Evolutionary conservation across 2,888 invertebrate species (phyloP).

Genomic region (Mythimna vitellina): DNA sequence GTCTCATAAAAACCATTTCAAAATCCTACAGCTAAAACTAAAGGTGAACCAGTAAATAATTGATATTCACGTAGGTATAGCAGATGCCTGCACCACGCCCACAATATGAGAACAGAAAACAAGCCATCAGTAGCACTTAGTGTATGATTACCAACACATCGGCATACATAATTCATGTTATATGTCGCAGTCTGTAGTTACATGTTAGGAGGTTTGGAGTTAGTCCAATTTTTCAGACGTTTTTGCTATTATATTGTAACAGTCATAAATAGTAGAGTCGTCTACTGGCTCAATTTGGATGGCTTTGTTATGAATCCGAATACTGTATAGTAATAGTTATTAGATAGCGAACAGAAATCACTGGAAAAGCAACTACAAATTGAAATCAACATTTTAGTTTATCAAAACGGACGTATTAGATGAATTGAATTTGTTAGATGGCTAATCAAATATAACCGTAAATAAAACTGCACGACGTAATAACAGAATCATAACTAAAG

Average conservation of each 20-base stretch:
- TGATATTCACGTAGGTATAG: slow-evolving; percentile 41
- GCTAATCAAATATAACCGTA: too few relatives aligned
- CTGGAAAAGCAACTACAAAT: too few relatives aligned
- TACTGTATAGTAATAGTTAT: too few relatives aligned
- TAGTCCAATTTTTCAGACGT: slow-evolving; percentile 16
- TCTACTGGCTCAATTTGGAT: too few relatives aligned
- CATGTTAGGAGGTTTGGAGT: slow-evolving; percentile 14
- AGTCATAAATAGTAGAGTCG: neutral
- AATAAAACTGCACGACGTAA: too few relatives aligned
- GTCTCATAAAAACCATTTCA: slow-evolving; percentile 27
- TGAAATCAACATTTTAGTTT: too few relatives aligned
- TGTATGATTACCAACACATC: slow-evolving; percentile 75
- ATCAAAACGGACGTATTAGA: too few relatives aligned
- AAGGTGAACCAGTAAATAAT: slow-evolving; percentile 43
- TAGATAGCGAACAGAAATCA: too few relatives aligned
- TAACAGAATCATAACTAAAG: too few relatives aligned
- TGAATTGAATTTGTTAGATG: too few relatives aligned
- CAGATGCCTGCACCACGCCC: slow-evolving; percentile 62
- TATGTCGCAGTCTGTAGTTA: slow-evolving; percentile 48
- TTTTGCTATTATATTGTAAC: neutral
- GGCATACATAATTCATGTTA: slow-evolving; percentile 77
- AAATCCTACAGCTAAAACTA: slow-evolving; percentile 15
- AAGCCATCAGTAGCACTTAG: slow-evolving; percentile 79
- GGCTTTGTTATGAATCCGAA: too few relatives aligned
- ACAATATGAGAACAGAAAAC: slow-evolving; percentile 72